Percentiles rank a stretch among this genome's conserved stretches.
Conservation (phyloP, 2,888 invertebrate genomes). For the Drosophila silvestris region DNA sequence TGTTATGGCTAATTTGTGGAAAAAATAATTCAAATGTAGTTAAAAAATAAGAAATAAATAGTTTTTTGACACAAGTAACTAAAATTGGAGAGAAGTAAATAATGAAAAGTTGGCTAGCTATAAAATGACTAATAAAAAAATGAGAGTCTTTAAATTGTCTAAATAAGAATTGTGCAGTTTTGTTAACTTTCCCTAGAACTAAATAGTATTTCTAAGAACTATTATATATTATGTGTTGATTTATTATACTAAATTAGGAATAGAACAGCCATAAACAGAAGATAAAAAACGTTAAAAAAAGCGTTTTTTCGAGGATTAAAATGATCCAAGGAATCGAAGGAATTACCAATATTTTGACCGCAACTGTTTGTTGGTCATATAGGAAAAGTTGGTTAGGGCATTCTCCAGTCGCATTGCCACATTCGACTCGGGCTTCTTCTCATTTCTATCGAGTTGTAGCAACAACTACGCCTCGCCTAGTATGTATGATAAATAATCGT, state of each 20-base stretch:
- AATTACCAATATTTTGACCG: background rate
- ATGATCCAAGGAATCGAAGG: background rate
- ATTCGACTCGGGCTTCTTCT: background rate
- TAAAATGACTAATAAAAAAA: background rate
- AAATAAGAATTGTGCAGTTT: too few relatives aligned
- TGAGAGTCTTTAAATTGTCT: background rate
- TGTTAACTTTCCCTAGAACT: background rate
- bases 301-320: background rate
- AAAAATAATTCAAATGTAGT: background rate
- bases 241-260: too few relatives aligned
- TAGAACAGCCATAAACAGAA: too few relatives aligned
- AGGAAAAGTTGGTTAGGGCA: background rate
- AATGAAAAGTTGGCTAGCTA: background rate
- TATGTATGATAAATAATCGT: conserved; percentile 42
- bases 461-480: background rate
- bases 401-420: background rate
- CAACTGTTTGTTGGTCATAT: background rate
- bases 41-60: background rate
- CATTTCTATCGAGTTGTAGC: background rate
- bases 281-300: too few relatives aligned
- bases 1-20: background rate
- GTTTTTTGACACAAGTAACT: background rate
- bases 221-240: fast-evolving
- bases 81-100: background rate
- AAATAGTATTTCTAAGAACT: too few relatives aligned